Percentiles rank a stretch among this genome's conserved stretches.
Conservation (phyloP, 2,113 vertebrate species). For the Sinocyclocheilus anophthalmus region DNA sequence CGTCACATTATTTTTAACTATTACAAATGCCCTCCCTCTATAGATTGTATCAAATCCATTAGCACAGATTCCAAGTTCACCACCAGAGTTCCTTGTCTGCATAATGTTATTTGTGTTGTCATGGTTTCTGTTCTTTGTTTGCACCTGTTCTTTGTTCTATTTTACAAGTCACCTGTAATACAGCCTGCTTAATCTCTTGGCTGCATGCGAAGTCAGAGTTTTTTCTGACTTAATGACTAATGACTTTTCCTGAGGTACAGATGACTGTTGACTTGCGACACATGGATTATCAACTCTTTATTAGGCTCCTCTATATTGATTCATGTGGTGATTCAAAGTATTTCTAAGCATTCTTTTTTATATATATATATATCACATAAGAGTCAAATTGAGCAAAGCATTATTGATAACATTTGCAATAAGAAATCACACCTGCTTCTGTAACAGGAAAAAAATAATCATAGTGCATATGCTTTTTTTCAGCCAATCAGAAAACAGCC, state of each 20-base stretch:
- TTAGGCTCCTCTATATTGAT: too few species aligned
- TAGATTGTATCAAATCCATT: neutral
- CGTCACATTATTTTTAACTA: too few species aligned
- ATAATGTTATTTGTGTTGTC: constrained; percentile 29
- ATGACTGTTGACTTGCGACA: neutral
- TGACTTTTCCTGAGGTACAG: constrained; percentile 16
- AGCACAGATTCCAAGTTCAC: neutral
- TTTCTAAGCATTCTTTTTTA: neutral
- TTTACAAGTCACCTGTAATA: constrained; percentile 28
- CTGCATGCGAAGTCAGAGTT: neutral
- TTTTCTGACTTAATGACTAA: neutral
- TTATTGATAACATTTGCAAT: neutral
- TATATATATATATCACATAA: neutral
- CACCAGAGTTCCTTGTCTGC: neutral
- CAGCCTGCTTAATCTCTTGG: neutral
- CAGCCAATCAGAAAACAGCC: too few species aligned
- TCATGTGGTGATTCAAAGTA: neutral
- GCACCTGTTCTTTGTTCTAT: constrained; percentile 22
- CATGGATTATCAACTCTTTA: neutral
- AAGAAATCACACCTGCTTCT: neutral
- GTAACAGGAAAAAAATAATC: neutral
- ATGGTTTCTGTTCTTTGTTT: constrained; percentile 12
- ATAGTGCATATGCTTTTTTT: neutral
- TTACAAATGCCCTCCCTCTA: too few species aligned
- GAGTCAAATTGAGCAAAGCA: too few species aligned